Evolutionary conservation across 2,888 invertebrate genomes (phyloP), one percentile per base, ranked within the genome.

Genomic region (Rhodophaea formosa): DNA sequence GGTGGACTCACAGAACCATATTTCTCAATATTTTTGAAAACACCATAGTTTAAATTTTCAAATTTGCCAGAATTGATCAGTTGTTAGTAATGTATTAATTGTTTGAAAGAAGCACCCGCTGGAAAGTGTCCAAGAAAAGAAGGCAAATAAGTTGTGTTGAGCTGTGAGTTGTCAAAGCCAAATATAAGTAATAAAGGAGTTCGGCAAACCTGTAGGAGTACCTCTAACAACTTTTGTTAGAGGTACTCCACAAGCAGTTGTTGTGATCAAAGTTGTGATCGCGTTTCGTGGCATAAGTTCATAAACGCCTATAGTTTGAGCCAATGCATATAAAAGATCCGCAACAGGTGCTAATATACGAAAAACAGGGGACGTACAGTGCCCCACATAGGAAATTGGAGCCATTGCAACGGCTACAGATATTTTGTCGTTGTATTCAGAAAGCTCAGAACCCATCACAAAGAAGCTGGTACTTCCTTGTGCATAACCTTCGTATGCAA

Each of bases 401-500:
- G 94, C 94, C 61, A 95, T 70, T 2, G 93, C 92, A 62, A 93
- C 88, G 84, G 93, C 92, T 0, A 89, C 79, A 8, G 82, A 77
- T 8, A 95, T 86, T 77, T 94, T 94, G 0, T 85, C 67, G 75
- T 94, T 94, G 67, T 94, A 94, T 57, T 92, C 92, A 0, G 94
- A 93, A 23, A 74, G 73, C 62, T 90, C 82, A 0, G 93, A 92
- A 44, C 91, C 84, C 93, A 94, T 92, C 0, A 94, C 93, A 72
- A 90, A 94, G 68, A 93, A 94, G 2, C 80, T 75, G 0, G 94
- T 93, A 0, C 93, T 93, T 16, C 96, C 97, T 69, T 93, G 93
- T 0, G 96, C 96, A 71, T 96, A 95, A 0, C 96, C 96, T 10
- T 95, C 82, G 74, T 95, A 96, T 61, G 93, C 92, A 0, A 97